Base-by-base conservation (phyloP, 2,888 invertebrate species). In the Melieria omissa region DNA sequence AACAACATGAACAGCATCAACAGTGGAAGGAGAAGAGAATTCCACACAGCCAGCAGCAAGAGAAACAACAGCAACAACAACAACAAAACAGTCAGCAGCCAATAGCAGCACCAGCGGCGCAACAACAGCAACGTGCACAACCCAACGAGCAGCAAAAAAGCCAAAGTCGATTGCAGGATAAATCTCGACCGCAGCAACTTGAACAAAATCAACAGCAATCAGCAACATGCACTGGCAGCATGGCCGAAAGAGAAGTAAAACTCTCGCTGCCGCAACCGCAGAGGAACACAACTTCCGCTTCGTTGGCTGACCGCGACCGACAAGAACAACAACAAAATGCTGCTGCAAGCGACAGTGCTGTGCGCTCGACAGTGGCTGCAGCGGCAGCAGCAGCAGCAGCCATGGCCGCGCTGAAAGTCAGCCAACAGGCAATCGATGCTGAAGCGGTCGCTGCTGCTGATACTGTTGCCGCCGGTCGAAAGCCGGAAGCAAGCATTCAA, bases 261-360 rank as follows among this genome's bases (percentile, higher is more conserved):
- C 60, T 70, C 65, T 64, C 69, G 54, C 29, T 3, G 29, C 62
- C 61, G 44, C 67, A 60, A 67, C 69, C 61, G 71, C 75, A 73
- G 68, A 71, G 71, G 8, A 68, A 70, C 75, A 76, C 66, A 67
- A 63, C 58, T 65, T 72, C 74, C 73, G 14, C 54, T 63, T 69
- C 61, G 52, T 45, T 63, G 62, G 70, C 62, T 70, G 66, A 41
- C 74, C 65, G 64, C 60, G 65, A 73, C 58, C 47, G 63, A 57
- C 47, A 52, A 71, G 70, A 58, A 58, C 44, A 46, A 29, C 29
- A 57, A 58, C 14, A 44, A 14, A 60, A 49, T 12, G 75, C 69
- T 47, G 29, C 49, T 29, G 55, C 52, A 63, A 66, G 5, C 41
- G 14, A 52, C 9, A 8, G 29, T 55, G 10, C 45, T 57, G 47